A percentile compares a stretch with the other conserved stretches of the same genome.
phyloP scores from a whole-genome alignment of 2,113 vertebrate species.

The Hypanus sabinus region DNA sequence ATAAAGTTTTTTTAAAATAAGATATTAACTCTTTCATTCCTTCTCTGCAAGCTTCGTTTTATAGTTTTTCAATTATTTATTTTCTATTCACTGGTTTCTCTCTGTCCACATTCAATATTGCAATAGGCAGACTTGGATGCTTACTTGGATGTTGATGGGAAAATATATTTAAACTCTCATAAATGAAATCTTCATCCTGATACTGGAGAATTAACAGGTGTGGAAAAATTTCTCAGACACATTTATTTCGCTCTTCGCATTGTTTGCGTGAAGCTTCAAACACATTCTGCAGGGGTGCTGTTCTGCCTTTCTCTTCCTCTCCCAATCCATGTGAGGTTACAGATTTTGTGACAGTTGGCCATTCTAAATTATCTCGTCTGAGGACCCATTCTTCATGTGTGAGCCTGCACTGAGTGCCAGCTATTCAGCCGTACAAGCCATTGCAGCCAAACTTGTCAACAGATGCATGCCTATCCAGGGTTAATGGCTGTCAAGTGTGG shows the following conservation, averaged over 20 bases:
- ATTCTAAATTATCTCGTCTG: not conserved
- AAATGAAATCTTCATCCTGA: not conserved
- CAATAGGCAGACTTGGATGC: not conserved
- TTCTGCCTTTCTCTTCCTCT: not conserved
- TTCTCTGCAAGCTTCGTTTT: not conserved
- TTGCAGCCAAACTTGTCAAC: not conserved
- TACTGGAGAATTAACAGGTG: not conserved
- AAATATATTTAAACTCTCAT: not conserved
- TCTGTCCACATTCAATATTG: not conserved
- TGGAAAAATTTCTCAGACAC: not conserved
- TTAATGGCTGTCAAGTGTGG: not conserved
- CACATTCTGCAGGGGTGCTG: not conserved
- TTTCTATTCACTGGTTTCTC: not conserved
- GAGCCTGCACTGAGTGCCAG: not conserved
- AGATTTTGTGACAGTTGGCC: not conserved
- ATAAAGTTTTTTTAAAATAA: slow-evolving; percentile 10
- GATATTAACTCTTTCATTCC: slow-evolving; percentile 10
- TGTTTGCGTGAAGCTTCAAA: not conserved
- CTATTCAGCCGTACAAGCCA: not conserved
- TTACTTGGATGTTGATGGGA: not conserved
- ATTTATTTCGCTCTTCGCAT: not conserved
- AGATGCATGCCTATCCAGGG: not conserved
- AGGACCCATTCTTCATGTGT: not conserved
- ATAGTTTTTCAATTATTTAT: not conserved
- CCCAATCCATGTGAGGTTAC: not conserved